phyloP scores from a whole-genome alignment of 2,797 vertebrate genomes.

The Centroberyx gerrardi region DNA sequence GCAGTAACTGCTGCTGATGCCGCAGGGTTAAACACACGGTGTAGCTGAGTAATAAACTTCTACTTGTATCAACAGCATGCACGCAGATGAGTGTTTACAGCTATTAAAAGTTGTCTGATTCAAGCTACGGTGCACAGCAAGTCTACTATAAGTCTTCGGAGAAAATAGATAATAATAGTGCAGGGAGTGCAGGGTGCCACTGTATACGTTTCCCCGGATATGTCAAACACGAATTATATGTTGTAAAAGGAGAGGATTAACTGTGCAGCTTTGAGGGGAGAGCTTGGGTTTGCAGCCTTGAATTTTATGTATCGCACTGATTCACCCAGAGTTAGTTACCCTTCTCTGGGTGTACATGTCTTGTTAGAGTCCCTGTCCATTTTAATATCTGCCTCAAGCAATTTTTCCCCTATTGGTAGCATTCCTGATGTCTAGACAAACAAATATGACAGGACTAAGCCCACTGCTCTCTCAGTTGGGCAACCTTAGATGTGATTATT shows the following conservation, averaged over 20 bases:
- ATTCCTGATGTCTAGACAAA: conserved; percentile 75
- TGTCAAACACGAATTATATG: conserved; percentile 80
- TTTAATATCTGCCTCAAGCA: conserved; percentile 54
- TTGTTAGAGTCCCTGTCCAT: conserved; percentile 57
- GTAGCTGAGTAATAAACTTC: conserved; percentile 44
- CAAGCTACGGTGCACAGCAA: conserved; percentile 62
- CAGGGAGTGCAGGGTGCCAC: conserved; percentile 60
- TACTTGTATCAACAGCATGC: conserved; percentile 60
- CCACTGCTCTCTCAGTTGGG: conserved; percentile 44
- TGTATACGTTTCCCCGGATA: conserved; percentile 76
- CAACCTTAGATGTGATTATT: conserved; percentile 64
- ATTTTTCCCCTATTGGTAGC: conserved; percentile 45
- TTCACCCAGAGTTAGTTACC: conserved; percentile 37
- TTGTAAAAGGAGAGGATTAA: conserved; percentile 75
- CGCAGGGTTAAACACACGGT: conserved; percentile 22
- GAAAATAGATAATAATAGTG: conserved; percentile 76
- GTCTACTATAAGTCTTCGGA: conserved; percentile 24
- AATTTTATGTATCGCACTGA: conserved; percentile 46
- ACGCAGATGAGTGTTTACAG: conserved; percentile 68
- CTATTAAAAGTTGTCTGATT: conserved; percentile 64
- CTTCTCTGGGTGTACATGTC: conserved; percentile 43
- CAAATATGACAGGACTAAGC: conserved; percentile 68
- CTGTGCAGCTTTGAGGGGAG: conserved; percentile 53
- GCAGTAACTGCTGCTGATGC: conserved; percentile 23
- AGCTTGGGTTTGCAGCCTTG: conserved; percentile 53